Conservation (phyloP, 2,113 vertebrate species). For the Salminus brasiliensis region DNA sequence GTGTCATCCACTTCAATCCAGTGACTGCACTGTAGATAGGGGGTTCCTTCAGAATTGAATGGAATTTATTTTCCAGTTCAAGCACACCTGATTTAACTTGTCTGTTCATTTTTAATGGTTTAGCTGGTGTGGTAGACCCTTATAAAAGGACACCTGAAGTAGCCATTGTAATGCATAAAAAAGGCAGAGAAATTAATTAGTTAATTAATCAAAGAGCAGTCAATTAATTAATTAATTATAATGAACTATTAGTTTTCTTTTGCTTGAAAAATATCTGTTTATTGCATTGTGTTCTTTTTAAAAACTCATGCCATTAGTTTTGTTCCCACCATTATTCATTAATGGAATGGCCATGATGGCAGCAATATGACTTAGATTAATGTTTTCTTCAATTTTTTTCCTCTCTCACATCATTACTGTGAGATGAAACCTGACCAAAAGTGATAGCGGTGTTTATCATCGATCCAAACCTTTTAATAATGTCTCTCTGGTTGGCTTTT, state of each 20-base stretch:
- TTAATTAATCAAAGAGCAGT: too few relatives aligned
- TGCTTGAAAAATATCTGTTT: background rate
- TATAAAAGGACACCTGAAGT: too few relatives aligned
- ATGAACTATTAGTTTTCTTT: background rate
- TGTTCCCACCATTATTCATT: background rate
- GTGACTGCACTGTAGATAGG: too few relatives aligned
- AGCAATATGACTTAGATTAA: background rate
- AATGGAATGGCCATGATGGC: background rate
- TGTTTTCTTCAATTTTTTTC: background rate
- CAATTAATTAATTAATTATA: too few relatives aligned
- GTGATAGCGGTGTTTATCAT: background rate
- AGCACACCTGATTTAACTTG: too few relatives aligned
- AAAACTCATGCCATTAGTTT: background rate
- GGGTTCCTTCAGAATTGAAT: too few relatives aligned
- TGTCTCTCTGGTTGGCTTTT: background rate
- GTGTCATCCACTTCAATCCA: too few relatives aligned
- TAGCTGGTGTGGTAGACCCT: too few relatives aligned
- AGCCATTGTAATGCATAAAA: too few relatives aligned
- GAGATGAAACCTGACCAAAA: slow-evolving; percentile 7
- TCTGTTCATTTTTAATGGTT: too few relatives aligned
- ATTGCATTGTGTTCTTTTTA: background rate
- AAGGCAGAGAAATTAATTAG: too few relatives aligned
- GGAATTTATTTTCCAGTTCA: too few relatives aligned
- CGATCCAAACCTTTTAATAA: slow-evolving; percentile 14
- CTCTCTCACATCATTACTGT: background rate